Conservation (phyloP, 2,113 vertebrate species). For the Paracanthobrama guichenoti region DNA sequence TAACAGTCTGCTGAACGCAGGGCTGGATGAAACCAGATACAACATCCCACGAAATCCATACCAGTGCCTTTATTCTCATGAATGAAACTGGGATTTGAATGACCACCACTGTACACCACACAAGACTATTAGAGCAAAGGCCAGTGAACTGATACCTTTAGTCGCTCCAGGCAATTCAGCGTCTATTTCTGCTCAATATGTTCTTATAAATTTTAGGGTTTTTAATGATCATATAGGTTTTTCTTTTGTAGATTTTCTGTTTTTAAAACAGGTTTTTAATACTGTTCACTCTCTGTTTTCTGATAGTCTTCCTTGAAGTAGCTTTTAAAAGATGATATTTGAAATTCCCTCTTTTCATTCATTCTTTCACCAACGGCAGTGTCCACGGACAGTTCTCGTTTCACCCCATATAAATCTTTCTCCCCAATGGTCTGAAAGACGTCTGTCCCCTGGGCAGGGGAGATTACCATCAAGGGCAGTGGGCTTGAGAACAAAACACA, state of each 20-base stretch:
- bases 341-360: conserved; percentile 71
- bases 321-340: conserved; percentile 62
- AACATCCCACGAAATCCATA: conserved; percentile 64
- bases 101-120: conserved; percentile 37
- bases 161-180: conserved; percentile 9
- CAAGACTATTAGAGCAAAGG: conserved; percentile 33
- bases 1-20: conserved; percentile 71
- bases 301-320: not conserved
- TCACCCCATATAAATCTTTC: conserved; percentile 67
- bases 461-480: conserved; percentile 70
- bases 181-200: conserved; percentile 3
- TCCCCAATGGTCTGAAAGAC: conserved; percentile 69
- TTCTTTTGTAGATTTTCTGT: not conserved
- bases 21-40: conserved; percentile 69
- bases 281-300: not conserved
- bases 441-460: conserved; percentile 63
- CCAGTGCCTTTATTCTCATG: conserved; percentile 61
- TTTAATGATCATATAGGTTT: not conserved
- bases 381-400: conserved; percentile 67
- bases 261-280: not conserved
- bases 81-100: conserved; percentile 55
- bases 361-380: conserved; percentile 65
- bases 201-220: not conserved
- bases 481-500: conserved; percentile 69
- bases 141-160: conserved; percentile 43